Conservation (phyloP, 2,113 vertebrate genomes). For the Okapia johnstoni region DNA sequence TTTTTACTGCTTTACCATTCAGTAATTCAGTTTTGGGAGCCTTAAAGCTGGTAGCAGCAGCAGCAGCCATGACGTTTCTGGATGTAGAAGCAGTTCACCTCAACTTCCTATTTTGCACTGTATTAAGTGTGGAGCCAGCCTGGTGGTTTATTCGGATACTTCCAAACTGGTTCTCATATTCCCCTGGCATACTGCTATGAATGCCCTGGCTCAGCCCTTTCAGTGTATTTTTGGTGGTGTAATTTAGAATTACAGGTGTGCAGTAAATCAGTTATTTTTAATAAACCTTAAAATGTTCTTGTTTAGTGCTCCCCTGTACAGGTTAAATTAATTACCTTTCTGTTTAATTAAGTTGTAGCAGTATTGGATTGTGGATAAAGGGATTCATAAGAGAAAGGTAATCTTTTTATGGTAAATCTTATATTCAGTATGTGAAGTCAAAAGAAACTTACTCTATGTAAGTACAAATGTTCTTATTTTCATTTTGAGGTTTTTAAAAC, state of each 20-base stretch:
- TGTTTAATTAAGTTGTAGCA: slow-evolving; percentile 21
- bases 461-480: neutral
- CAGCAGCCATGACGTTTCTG: slow-evolving; percentile 73
- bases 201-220: slow-evolving; percentile 74
- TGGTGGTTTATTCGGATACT: slow-evolving; percentile 72
- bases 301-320: slow-evolving; percentile 73
- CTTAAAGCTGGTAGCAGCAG: slow-evolving; percentile 67
- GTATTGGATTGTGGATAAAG: slow-evolving; percentile 42
- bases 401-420: slow-evolving; percentile 8
- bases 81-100: slow-evolving; percentile 76
- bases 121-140: slow-evolving; percentile 76
- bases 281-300: slow-evolving; percentile 75
- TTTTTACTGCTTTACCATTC: slow-evolving; percentile 69
- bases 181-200: slow-evolving; percentile 67
- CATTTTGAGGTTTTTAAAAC: slow-evolving; percentile 16
- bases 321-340: slow-evolving; percentile 51
- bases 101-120: slow-evolving; percentile 72
- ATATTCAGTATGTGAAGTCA: neutral
- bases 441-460: slow-evolving; percentile 31
- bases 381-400: slow-evolving; percentile 41
- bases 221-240: slow-evolving; percentile 79
- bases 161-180: slow-evolving; percentile 78
- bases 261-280: slow-evolving; percentile 76
- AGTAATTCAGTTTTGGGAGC: slow-evolving; percentile 68
- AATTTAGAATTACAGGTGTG: slow-evolving; percentile 85